A percentile compares a stretch with the other conserved stretches of the same genome.
phyloP scores from a whole-genome alignment of 2,113 vertebrate genomes.

The Colius striatus region DNA sequence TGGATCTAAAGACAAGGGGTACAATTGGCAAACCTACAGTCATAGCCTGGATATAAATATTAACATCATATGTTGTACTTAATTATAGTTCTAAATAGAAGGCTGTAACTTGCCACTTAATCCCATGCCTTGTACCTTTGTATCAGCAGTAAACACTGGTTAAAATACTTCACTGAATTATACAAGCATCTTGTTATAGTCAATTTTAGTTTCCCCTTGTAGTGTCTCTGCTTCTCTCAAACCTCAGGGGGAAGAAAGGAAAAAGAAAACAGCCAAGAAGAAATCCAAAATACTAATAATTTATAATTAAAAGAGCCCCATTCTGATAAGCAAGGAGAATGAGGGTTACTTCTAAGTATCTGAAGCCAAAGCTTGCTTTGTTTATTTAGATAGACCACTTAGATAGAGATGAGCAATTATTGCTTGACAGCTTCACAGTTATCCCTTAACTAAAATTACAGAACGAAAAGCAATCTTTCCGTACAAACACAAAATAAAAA shows the following conservation, averaged over 20 bases:
- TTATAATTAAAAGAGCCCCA: background rate
- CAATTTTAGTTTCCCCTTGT: background rate
- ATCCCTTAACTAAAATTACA: background rate
- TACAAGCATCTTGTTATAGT: background rate
- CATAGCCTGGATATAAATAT: background rate
- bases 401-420: background rate
- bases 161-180: background rate
- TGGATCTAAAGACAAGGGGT: background rate
- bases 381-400: background rate
- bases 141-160: background rate
- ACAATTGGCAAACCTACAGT: background rate
- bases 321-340: background rate
- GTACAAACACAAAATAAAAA: background rate
- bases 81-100: background rate
- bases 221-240: background rate
- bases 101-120: background rate
- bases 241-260: background rate
- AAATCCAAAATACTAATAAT: accelerated
- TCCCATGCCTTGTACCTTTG: background rate
- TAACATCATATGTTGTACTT: background rate
- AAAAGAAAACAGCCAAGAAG: background rate
- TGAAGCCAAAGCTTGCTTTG: background rate
- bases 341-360: background rate
- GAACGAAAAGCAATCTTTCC: background rate
- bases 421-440: background rate